Evolutionary conservation across 1,140 invertebrate species (phyloP).

Genomic region (Orius insidiosus): DNA sequence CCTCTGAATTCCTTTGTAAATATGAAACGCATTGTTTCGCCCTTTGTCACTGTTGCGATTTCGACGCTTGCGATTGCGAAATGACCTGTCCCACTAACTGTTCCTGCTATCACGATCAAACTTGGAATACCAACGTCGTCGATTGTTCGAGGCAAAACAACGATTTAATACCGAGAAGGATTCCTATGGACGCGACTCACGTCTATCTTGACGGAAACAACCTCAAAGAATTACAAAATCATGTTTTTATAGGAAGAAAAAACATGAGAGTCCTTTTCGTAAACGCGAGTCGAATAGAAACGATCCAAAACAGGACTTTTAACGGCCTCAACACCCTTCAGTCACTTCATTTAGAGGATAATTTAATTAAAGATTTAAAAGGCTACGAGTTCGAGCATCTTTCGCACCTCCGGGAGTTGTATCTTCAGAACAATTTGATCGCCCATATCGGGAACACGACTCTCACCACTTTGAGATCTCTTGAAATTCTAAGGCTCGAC

Average conservation of each 20-base stretch:
- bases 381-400: constrained; percentile 83
- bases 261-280: constrained; percentile 72
- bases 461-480: constrained; percentile 51
- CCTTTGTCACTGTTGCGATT: constrained; percentile 83
- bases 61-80: constrained; percentile 87
- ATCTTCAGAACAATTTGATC: constrained; percentile 73
- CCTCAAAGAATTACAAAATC: constrained; percentile 64
- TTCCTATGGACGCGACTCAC: constrained; percentile 87
- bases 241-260: constrained; percentile 80
- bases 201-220: constrained; percentile 82
- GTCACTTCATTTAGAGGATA: constrained; percentile 70
- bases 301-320: constrained; percentile 81
- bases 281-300: constrained; percentile 67
- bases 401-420: constrained; percentile 58
- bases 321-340: constrained; percentile 70
- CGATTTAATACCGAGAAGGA: constrained; percentile 57
- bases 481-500: constrained; percentile 65
- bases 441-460: constrained; percentile 62
- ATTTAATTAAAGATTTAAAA: constrained; percentile 56
- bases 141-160: constrained; percentile 66
- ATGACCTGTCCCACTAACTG: constrained; percentile 86
- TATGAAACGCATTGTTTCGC: constrained; percentile 88
- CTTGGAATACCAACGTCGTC: constrained; percentile 83
- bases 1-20: constrained; percentile 72
- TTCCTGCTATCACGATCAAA: constrained; percentile 79